phyloP scores from a whole-genome alignment of 2,113 vertebrate genomes.

The Thunnus thynnus region DNA sequence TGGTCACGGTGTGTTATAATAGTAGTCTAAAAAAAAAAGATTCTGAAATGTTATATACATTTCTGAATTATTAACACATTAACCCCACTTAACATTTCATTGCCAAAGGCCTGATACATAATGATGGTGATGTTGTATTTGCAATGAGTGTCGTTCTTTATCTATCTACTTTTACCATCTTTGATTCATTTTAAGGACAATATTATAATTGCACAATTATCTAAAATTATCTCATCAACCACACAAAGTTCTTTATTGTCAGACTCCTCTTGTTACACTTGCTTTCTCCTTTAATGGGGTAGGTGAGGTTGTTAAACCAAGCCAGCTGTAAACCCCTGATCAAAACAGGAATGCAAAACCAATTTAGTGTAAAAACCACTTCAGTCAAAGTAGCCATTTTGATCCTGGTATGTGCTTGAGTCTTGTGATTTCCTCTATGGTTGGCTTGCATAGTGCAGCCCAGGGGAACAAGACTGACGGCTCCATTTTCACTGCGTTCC shows the following conservation, averaged over 20 bases:
- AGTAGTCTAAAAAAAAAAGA: neutral
- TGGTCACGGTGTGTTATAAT: too few relatives aligned
- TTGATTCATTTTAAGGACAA: neutral
- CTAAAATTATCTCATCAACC: too few relatives aligned
- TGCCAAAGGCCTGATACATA: neutral
- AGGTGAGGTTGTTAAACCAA: slow-evolving; percentile 4
- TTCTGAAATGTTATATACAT: neutral
- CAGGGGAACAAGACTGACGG: slow-evolving; percentile 55
- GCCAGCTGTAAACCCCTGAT: slow-evolving; percentile 9
- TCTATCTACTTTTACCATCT: neutral
- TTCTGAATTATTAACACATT: neutral
- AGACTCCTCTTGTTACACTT: slow-evolving; percentile 6
- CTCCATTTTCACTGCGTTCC: slow-evolving; percentile 62
- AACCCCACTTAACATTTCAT: neutral
- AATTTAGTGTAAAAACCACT: slow-evolving; percentile 13
- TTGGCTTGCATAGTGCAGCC: slow-evolving; percentile 50
- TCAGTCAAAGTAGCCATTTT: slow-evolving; percentile 20
- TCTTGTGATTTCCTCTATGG: slow-evolving; percentile 52
- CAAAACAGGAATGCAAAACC: slow-evolving; percentile 29
- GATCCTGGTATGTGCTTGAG: neutral
- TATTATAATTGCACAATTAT: neutral
- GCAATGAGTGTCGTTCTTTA: neutral
- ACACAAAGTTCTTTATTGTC: neutral
- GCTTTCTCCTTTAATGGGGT: neutral
- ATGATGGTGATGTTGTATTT: neutral